Base-by-base conservation (phyloP, 1,140 invertebrate genomes). In the Macrobrachium rosenbergii region DNA sequence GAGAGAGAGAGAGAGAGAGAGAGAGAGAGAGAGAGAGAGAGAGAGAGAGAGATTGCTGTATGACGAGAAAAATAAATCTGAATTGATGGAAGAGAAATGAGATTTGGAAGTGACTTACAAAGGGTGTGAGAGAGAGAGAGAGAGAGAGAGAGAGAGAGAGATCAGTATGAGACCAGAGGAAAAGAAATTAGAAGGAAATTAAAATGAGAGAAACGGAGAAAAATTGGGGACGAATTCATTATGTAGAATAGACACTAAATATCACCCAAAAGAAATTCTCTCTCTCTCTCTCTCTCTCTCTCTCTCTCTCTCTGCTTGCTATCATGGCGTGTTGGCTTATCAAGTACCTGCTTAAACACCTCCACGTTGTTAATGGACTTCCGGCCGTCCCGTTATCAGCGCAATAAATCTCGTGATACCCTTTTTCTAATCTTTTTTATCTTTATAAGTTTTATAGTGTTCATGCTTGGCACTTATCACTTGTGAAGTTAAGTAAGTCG, bases 211-310 rank as follows among this genome's bases (percentile, higher is more conserved):
- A 69, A 0, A 67, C 8, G 28, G 16, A 67, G 0, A 11, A 16
- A 11, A 21, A 19, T 62, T 19, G 5, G 59, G n/a, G 12, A 63
- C 28, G 21, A 62, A 21, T 62, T 37, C n/a, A n/a, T n/a, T n/a
- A n/a, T n/a, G n/a, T n/a, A n/a, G n/a, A 12, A 11, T 21, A 72
- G n/a, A 14, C 17, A 43, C 73, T 75, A 19, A 0, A 43, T 5
- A 75, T 21, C n/a, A 43, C 5, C 2, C 10, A 75, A 43, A 43
- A 45, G 19, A 16, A 43, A 75, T 37, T 63, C 76, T 78, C 76
- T 78, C 76, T 78, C 76, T 78, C 76, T 77, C 75, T 77, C 75
- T 77, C 75, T 77, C 75, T 43, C 76, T 78, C 43, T 77, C 75
- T 77, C 75, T 77, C 75, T 77, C 75, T 43, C 76, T 78, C 43